Evolutionary conservation across 2,113 vertebrate species (phyloP).

Genomic region (Coptodon bakossiorum): DNA sequence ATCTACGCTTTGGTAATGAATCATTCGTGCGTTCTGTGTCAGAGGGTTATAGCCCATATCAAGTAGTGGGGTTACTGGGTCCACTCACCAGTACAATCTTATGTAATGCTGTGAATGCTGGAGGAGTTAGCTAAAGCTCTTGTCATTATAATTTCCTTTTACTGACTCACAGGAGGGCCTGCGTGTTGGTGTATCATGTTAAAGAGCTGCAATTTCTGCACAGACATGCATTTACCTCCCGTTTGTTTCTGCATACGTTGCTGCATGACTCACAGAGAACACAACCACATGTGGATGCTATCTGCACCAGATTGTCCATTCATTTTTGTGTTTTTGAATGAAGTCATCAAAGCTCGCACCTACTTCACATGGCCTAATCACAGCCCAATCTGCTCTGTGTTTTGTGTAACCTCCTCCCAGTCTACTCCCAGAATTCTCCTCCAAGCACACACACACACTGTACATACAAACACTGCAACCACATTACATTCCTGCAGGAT

Average conservation of each 20-base stretch:
- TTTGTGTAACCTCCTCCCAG: background rate
- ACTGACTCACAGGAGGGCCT: background rate
- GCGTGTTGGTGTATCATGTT: background rate
- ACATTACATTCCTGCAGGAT: constrained; percentile 39
- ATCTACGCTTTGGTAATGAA: background rate
- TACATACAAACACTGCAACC: constrained; percentile 25
- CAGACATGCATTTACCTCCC: background rate
- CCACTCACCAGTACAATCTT: background rate
- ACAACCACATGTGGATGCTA: background rate
- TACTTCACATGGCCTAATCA: background rate
- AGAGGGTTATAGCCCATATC: background rate
- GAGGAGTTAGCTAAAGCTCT: constrained; percentile 28
- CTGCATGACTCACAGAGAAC: background rate
- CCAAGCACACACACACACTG: background rate
- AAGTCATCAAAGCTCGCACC: background rate
- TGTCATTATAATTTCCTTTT: constrained; percentile 29
- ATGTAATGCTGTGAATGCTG: constrained; percentile 2
- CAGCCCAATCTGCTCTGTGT: background rate
- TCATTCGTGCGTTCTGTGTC: background rate
- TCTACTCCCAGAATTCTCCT: background rate
- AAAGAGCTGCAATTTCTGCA: constrained; percentile 13
- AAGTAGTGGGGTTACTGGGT: background rate
- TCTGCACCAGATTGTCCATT: background rate
- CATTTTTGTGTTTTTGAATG: constrained; percentile 1
- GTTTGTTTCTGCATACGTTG: background rate